Conservation (phyloP, 2,113 vertebrate genomes). For the Indri indri region DNA sequence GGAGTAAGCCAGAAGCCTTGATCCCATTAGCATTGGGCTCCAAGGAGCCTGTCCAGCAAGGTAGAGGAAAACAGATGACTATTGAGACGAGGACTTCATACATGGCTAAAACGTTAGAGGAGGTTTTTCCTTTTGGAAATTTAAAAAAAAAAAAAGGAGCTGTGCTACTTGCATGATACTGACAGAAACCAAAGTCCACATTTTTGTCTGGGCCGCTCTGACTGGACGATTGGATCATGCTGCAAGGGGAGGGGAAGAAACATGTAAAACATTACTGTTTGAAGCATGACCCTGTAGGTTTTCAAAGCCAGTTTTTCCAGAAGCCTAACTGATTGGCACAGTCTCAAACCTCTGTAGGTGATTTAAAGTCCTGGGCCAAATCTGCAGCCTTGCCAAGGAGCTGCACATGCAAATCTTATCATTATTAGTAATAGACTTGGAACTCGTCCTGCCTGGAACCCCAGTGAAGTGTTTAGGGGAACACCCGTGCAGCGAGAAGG, state of each 20-base stretch:
- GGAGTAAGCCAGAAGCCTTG: neutral
- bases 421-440: neutral
- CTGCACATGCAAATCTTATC: neutral
- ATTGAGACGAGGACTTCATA: rapidly evolving
- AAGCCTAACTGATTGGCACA: constrained; percentile 66
- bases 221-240: neutral
- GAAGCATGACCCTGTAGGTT: constrained; percentile 34
- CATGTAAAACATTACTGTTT: constrained; percentile 38
- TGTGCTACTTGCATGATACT: neutral
- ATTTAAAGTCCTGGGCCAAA: constrained; percentile 7
- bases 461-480: neutral
- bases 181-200: neutral
- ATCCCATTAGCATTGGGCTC: neutral
- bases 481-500: rapidly evolving
- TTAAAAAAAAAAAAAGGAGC: neutral
- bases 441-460: neutral
- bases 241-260: neutral
- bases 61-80: neutral
- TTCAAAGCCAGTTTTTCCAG: constrained; percentile 62
- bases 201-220: neutral
- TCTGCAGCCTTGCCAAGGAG: neutral
- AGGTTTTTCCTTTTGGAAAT: neutral
- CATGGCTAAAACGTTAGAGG: neutral
- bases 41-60: neutral
- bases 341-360: constrained; percentile 61